phyloP scores from a whole-genome alignment of 2,888 invertebrate genomes.

The Drosophila engyochracea region DNA sequence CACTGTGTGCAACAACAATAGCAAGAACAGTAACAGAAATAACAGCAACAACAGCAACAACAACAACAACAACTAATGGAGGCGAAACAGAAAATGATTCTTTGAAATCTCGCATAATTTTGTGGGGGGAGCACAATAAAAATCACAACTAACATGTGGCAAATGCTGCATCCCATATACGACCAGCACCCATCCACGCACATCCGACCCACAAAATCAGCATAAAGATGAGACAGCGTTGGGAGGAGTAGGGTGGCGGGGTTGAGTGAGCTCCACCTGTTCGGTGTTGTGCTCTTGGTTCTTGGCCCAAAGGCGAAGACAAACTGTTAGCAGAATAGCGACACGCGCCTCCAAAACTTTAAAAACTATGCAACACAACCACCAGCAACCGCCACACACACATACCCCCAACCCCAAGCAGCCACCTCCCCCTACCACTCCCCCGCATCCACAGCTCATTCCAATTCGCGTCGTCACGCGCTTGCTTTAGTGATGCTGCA shows the following conservation, averaged over 20 bases:
- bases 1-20: slow-evolving; percentile 22
- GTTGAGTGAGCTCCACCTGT: slow-evolving; percentile 14
- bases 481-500: slow-evolving; percentile 69
- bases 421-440: background rate
- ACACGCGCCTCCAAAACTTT: slow-evolving; percentile 45
- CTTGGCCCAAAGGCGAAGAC: slow-evolving; percentile 7
- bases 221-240: background rate
- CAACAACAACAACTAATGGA: slow-evolving; percentile 9
- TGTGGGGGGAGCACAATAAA: slow-evolving; percentile 61
- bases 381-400: background rate
- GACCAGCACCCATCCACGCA: background rate
- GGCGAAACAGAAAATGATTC: slow-evolving; percentile 46
- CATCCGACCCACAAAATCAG: background rate
- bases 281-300: slow-evolving; percentile 7
- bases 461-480: slow-evolving; percentile 24
- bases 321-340: slow-evolving; percentile 17
- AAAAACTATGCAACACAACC: slow-evolving; percentile 56
- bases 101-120: slow-evolving; percentile 77
- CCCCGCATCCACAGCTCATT: background rate
- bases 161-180: background rate
- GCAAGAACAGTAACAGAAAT: background rate
- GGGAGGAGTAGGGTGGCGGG: background rate
- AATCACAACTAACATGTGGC: slow-evolving; percentile 76
- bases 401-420: background rate
- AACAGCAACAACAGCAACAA: background rate